These are phyloP conservation scores for Pocillopora verrucosa DNA, from an alignment of 64 coral and sea anemone species.

Conservation along the genomic window DNA sequence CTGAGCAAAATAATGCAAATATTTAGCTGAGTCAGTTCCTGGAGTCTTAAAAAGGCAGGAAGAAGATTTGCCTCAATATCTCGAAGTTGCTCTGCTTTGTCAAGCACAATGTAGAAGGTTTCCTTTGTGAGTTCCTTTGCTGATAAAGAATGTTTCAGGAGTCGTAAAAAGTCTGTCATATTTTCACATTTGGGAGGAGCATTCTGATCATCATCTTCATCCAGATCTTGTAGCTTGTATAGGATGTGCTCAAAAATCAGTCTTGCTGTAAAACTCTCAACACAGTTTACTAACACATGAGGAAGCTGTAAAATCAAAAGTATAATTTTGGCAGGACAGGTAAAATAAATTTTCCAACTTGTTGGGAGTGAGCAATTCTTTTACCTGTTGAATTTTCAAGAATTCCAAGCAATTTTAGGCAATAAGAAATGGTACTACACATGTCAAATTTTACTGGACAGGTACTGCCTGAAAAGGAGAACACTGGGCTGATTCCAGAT, in stretches of 20 bases:
- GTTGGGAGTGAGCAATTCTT: too few relatives aligned
- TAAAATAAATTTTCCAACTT: too few relatives aligned
- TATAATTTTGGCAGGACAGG: not conserved
- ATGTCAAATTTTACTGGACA: too few relatives aligned
- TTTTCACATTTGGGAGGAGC: constrained; percentile 83
- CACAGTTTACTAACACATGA: constrained; percentile 79
- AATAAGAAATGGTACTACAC: too few relatives aligned
- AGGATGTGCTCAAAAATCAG: constrained; percentile 84
- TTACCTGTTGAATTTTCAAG: too few relatives aligned
- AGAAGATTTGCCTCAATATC: constrained; percentile 84
- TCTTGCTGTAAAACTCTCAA: constrained; percentile 91
- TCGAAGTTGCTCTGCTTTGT: constrained; percentile 90
- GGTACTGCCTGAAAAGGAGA: too few relatives aligned
- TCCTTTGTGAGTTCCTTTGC: constrained; percentile 47
- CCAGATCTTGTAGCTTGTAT: constrained; percentile 49
- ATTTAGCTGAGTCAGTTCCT: constrained; percentile 78
- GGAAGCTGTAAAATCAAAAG: constrained; percentile 65
- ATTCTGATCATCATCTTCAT: constrained; percentile 26
- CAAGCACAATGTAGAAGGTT: constrained; percentile 89
- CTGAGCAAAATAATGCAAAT: constrained; percentile 88
- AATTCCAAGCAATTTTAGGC: too few relatives aligned
- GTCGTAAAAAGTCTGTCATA: constrained; percentile 84
- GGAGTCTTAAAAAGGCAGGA: constrained; percentile 82
- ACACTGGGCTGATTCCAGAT: too few relatives aligned
- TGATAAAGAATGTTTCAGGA: constrained; percentile 49